phyloP scores from a whole-genome alignment of 35 echinoderm and acorn worm genomes.

The Heliocidaris erythrogramma region DNA sequence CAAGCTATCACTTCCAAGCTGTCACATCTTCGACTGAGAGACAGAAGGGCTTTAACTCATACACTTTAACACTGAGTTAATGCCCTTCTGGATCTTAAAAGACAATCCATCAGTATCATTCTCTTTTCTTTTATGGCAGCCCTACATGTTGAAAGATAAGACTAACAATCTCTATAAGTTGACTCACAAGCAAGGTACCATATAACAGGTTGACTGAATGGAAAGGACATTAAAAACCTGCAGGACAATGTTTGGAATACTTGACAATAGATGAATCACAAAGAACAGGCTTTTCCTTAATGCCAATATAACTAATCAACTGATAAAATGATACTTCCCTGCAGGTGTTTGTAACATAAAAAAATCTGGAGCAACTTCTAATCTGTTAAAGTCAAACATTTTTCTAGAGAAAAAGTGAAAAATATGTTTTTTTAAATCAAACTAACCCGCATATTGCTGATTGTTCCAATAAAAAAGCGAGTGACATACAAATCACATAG shows the following conservation, averaged over 20 bases:
- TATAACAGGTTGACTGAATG: background rate
- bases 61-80: no score
- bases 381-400: background rate
- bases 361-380: background rate
- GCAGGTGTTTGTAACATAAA: background rate
- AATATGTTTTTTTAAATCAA: no score
- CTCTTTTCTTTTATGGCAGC: background rate
- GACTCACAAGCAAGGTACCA: background rate
- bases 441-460: no score
- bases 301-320: background rate
- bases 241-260: background rate
- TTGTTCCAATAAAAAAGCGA: background rate
- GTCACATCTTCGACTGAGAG: no score
- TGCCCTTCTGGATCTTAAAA: no score
- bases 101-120: no score
- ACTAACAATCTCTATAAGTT: background rate
- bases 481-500: background rate
- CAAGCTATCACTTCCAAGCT: no score
- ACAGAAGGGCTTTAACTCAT: no score
- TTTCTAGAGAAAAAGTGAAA: background rate
- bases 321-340: background rate
- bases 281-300: constrained; percentile 9
- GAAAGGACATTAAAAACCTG: background rate
- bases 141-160: background rate
- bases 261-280: background rate